Evolutionary conservation across 2,888 invertebrate species (phyloP).

Genomic region (Podabrus alpinus): DNA sequence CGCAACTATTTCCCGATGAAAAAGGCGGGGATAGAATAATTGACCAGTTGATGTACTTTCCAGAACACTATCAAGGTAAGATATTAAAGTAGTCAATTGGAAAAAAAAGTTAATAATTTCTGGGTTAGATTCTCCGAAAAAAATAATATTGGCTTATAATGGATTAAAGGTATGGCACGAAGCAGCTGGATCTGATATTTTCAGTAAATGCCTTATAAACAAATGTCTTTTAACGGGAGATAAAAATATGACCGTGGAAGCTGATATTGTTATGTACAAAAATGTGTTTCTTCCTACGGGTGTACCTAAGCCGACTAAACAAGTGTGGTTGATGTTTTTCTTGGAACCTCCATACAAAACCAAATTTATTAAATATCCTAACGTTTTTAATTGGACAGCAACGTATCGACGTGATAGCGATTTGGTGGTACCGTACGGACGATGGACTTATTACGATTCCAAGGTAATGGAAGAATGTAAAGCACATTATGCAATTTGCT

Average conservation of each 20-base stretch:
- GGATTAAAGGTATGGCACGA: conserved; percentile 63
- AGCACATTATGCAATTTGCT: no score
- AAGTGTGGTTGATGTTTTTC: conserved; percentile 92
- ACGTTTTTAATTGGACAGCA: conserved; percentile 95
- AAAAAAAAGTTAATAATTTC: conserved; percentile 24
- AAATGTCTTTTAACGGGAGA: conserved; percentile 81
- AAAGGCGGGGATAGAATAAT: conserved; percentile 75
- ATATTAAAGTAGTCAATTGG: background rate
- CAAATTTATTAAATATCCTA: conserved; percentile 70
- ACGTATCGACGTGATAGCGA: conserved; percentile 95
- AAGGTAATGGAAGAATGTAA: conserved; percentile 38
- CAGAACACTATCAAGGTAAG: conserved; percentile 70
- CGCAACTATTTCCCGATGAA: conserved; percentile 78
- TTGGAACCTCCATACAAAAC: conserved; percentile 96
- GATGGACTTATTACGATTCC: conserved; percentile 87
- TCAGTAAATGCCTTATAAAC: conserved; percentile 82
- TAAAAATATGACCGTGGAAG: conserved; percentile 71
- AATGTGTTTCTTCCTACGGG: conserved; percentile 79
- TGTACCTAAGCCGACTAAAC: conserved; percentile 68
- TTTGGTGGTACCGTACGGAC: conserved; percentile 94
- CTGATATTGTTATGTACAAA: conserved; percentile 88
- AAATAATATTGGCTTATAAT: conserved; percentile 82
- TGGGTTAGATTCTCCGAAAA: conserved; percentile 57
- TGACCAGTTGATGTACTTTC: conserved; percentile 85
- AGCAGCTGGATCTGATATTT: conserved; percentile 66